A percentile compares a stretch with the other conserved stretches of the same genome.
Evolutionary conservation across 2,113 vertebrate genomes (phyloP).

Genomic region (Eonycteris spelaea): DNA sequence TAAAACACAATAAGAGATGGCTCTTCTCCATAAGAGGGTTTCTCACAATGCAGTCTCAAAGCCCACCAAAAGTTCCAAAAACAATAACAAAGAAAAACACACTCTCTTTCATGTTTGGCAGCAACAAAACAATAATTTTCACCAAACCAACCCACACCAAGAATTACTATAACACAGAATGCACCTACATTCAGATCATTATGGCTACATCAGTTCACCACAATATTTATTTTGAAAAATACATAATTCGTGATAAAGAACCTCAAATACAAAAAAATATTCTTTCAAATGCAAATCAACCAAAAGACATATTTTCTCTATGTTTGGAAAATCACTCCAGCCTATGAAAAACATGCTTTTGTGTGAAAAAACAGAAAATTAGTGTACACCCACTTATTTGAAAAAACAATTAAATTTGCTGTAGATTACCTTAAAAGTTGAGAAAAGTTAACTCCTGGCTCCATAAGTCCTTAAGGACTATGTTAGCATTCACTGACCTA

Average conservation of each 20-base stretch:
- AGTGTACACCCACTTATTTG: slow-evolving; percentile 13
- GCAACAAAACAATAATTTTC: slow-evolving; percentile 69
- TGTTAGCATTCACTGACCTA: slow-evolving; percentile 82
- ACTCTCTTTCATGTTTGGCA: slow-evolving; percentile 68
- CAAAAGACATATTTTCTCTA: slow-evolving; percentile 57
- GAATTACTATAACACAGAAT: slow-evolving; percentile 69
- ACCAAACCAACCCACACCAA: slow-evolving; percentile 50
- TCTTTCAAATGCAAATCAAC: slow-evolving; percentile 77
- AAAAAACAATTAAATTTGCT: slow-evolving; percentile 59
- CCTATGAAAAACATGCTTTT: slow-evolving; percentile 39
- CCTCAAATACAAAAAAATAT: slow-evolving; percentile 42
- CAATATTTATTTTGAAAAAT: slow-evolving; percentile 80
- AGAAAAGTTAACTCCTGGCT: slow-evolving; percentile 55
- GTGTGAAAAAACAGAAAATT: not conserved
- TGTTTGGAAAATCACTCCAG: slow-evolving; percentile 49
- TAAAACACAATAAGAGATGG: not conserved
- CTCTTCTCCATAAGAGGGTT: not conserved
- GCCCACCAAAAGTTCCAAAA: slow-evolving; percentile 61
- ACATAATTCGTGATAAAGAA: slow-evolving; percentile 51
- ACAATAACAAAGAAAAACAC: slow-evolving; percentile 55
- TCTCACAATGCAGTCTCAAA: not conserved
- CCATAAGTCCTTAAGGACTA: slow-evolving; percentile 58
- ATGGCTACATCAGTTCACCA: slow-evolving; percentile 73
- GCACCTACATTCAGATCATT: slow-evolving; percentile 58
- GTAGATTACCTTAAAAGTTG: slow-evolving; percentile 43